Conservation (phyloP, 2,113 vertebrate species). For the Gopherus flavomarginatus region DNA sequence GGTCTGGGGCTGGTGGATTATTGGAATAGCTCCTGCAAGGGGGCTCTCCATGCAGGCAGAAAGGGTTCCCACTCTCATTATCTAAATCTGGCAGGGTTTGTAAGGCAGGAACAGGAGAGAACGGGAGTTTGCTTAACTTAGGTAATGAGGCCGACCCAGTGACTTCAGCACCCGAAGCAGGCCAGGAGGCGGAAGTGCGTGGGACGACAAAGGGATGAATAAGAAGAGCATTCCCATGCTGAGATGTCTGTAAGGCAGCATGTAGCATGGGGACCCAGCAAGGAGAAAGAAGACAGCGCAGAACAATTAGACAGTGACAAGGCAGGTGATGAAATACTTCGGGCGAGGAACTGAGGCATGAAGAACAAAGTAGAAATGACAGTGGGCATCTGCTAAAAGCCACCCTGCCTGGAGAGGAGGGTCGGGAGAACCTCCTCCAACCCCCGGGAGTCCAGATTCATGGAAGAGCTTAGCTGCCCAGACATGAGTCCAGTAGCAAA, state of each 20-base stretch:
- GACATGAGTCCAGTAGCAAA: neutral
- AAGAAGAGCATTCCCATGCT: neutral
- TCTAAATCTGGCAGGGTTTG: neutral
- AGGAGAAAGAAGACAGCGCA: neutral
- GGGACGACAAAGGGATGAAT: neutral
- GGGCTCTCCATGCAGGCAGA: neutral
- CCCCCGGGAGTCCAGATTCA: neutral
- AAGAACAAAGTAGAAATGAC: neutral
- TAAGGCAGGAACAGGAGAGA: neutral
- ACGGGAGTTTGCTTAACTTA: neutral
- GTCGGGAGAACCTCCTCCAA: neutral
- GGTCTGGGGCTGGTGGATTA: too few species aligned
- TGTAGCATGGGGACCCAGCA: neutral
- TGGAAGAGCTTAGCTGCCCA: neutral
- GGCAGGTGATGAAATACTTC: neutral
- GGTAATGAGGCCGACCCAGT: neutral
- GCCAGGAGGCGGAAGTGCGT: neutral
- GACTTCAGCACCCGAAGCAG: neutral
- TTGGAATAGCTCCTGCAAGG: neutral
- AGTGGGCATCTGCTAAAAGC: neutral
- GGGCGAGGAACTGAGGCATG: neutral
- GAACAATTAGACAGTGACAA: neutral
- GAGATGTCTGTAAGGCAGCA: neutral
- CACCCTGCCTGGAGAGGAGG: neutral
- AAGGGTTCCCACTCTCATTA: too few species aligned